These are phyloP conservation scores for Eulemur rufifrons DNA, from an alignment of 2,113 vertebrate species.

Conservation along the genomic window DNA sequence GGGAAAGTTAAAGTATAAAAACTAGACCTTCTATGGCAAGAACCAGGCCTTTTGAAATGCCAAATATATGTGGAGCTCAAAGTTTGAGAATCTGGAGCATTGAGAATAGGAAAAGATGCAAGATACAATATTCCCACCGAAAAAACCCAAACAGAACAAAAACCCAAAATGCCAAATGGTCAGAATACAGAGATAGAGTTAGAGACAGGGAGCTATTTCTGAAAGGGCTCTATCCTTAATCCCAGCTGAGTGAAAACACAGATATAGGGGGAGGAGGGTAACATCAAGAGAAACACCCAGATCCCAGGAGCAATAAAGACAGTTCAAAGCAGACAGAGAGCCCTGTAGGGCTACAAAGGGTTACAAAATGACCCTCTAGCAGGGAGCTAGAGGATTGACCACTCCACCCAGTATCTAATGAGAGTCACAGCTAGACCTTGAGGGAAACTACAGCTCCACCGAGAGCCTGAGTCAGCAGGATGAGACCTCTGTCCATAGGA, in stretches of 20 bases:
- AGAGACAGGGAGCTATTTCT: background rate
- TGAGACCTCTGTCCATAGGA: background rate
- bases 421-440: background rate
- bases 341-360: background rate
- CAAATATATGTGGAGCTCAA: background rate
- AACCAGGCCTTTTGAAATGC: background rate
- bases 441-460: background rate
- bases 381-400: background rate
- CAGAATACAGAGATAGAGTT: background rate
- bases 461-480: background rate
- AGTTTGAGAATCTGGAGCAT: background rate
- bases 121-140: background rate
- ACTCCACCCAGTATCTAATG: background rate
- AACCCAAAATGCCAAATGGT: background rate
- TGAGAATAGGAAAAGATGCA: background rate
- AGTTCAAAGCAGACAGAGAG: background rate
- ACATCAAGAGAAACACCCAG: background rate
- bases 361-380: background rate
- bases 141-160: too few relatives aligned
- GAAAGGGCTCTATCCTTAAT: background rate
- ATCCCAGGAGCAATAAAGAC: background rate
- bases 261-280: fast-evolving
- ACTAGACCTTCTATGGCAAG: background rate
- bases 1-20: background rate
- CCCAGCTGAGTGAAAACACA: background rate